phyloP scores from a whole-genome alignment of 2,797 vertebrate genomes.

The Scyliorhinus canicula region DNA sequence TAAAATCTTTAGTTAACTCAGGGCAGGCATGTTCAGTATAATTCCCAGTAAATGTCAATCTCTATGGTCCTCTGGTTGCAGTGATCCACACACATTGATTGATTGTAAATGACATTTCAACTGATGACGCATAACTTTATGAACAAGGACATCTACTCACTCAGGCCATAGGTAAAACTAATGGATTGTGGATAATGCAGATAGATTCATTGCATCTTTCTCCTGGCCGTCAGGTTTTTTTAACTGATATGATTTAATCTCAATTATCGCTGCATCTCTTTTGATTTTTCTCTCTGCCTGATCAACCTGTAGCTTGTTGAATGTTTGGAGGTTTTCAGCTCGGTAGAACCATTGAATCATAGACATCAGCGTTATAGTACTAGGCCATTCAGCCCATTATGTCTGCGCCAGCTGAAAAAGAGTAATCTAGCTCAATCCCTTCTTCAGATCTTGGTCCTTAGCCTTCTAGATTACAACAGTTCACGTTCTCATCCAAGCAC shows the following conservation, averaged over 20 bases:
- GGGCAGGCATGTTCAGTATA: neutral
- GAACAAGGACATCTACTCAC: neutral
- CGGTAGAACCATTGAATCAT: neutral
- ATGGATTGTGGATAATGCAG: neutral
- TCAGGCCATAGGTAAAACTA: neutral
- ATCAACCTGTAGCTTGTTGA: neutral
- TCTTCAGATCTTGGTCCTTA: neutral
- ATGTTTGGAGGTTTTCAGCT: neutral
- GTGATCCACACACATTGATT: neutral
- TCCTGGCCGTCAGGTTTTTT: neutral
- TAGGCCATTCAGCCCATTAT: neutral
- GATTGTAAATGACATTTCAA: neutral
- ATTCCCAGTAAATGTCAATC: neutral
- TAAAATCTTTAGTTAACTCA: neutral
- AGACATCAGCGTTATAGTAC: neutral
- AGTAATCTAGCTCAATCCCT: neutral
- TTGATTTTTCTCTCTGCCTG: neutral
- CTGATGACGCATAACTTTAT: neutral
- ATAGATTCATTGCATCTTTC: neutral
- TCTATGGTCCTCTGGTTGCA: neutral
- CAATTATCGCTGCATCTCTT: neutral
- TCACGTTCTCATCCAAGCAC: neutral
- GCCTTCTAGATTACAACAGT: neutral
- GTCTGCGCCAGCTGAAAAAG: neutral
- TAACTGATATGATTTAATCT: neutral